Evolutionary conservation across 2,888 invertebrate genomes (phyloP).

Genomic region (Chelonus formosanus): DNA sequence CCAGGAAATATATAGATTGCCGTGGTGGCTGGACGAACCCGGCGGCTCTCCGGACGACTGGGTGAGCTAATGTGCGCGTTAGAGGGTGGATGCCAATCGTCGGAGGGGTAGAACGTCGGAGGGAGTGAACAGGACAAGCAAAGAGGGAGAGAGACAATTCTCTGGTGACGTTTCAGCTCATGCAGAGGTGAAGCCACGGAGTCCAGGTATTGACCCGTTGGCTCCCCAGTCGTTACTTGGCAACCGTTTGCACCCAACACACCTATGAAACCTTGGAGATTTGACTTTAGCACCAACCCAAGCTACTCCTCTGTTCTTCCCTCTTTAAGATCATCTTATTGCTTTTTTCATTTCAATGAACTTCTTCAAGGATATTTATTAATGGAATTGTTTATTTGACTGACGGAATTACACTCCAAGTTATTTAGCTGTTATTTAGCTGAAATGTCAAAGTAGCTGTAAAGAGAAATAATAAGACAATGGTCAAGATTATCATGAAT

Average conservation of each 20-base stretch:
- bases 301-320: background rate
- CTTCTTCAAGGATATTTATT: too few relatives aligned
- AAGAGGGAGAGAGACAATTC: slow-evolving; percentile 31
- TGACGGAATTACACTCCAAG: too few relatives aligned
- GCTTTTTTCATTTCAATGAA: too few relatives aligned
- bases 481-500: too few relatives aligned
- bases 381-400: too few relatives aligned
- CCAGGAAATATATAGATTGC: slow-evolving; percentile 52
- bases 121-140: slow-evolving; percentile 32
- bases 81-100: slow-evolving; percentile 43
- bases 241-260: slow-evolving; percentile 64
- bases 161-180: slow-evolving; percentile 56
- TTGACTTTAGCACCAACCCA: slow-evolving; percentile 53
- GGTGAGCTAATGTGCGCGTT: slow-evolving; percentile 49
- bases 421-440: too few relatives aligned
- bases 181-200: slow-evolving; percentile 46
- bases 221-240: slow-evolving; percentile 60
- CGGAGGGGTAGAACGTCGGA: slow-evolving; percentile 37
- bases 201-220: slow-evolving; percentile 64
- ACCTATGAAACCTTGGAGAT: slow-evolving; percentile 65
- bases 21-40: slow-evolving; percentile 46
- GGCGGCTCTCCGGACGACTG: slow-evolving; percentile 54
- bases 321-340: slow-evolving; percentile 15
- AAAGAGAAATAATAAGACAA: too few relatives aligned
- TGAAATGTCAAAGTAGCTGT: too few relatives aligned